These are phyloP conservation scores for Boleophthalmus pectinirostris DNA, from an alignment of 2,113 vertebrate genomes.

Conservation along the genomic window DNA sequence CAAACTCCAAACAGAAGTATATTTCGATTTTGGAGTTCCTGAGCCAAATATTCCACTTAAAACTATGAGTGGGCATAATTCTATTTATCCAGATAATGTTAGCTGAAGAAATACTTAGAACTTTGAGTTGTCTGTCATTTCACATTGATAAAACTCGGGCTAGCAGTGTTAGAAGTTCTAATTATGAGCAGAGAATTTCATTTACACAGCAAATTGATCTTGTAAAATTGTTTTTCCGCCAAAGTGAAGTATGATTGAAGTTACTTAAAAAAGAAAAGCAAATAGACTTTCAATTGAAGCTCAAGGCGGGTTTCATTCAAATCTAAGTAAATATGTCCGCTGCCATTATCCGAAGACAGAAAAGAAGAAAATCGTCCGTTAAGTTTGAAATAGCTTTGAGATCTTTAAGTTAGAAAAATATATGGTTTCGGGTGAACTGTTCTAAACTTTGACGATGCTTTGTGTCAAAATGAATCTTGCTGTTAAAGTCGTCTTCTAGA, in stretches of 20 bases:
- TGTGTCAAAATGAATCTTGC: neutral
- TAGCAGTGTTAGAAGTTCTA: neutral
- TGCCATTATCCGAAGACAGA: neutral
- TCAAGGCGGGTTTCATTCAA: neutral
- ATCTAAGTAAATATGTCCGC: neutral
- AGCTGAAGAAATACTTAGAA: neutral
- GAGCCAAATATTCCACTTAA: neutral
- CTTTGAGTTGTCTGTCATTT: neutral
- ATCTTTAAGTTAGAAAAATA: neutral
- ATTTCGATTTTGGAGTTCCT: neutral
- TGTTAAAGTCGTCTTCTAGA: too few species aligned
- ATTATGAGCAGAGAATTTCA: neutral
- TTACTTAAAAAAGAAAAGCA: neutral
- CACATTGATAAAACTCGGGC: neutral
- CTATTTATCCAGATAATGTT: neutral
- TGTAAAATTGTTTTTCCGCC: neutral
- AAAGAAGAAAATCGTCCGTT: neutral
- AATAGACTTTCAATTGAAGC: neutral
- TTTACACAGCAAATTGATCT: constrained; percentile 9
- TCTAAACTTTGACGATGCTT: neutral
- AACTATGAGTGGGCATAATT: neutral
- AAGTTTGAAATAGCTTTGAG: neutral
- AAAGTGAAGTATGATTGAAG: neutral
- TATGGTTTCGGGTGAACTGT: too few species aligned
- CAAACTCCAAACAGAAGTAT: neutral